These are phyloP conservation scores for Malacosoma neustria DNA, from an alignment of 2,888 invertebrate genomes.

Conservation along the genomic window DNA sequence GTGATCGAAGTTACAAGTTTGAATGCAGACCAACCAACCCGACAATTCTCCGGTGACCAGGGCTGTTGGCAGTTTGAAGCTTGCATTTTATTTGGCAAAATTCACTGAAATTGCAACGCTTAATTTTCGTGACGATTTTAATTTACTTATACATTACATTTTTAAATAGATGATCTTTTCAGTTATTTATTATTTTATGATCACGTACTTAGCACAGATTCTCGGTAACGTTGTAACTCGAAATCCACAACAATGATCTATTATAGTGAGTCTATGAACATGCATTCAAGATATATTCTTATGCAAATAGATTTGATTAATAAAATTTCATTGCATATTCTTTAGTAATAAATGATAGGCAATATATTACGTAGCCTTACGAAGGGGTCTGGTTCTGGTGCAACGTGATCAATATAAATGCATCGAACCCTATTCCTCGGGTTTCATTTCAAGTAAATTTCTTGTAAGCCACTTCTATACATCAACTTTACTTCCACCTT, in stretches of 20 bases:
- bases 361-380: constrained; percentile 6
- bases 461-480: constrained; percentile 44
- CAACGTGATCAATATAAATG: neutral
- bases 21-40: constrained; percentile 39
- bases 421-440: neutral
- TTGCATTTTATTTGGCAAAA: constrained; percentile 22
- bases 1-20: constrained; percentile 2
- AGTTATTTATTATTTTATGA: too few species aligned
- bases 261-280: too few species aligned
- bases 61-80: constrained; percentile 45
- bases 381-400: constrained; percentile 1
- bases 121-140: too few species aligned
- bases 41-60: constrained; percentile 60
- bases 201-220: too few species aligned
- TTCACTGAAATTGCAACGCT: too few species aligned
- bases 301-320: too few species aligned
- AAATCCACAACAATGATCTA: too few species aligned
- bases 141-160: too few species aligned
- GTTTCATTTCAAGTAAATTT: constrained; percentile 23
- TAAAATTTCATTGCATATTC: too few species aligned
- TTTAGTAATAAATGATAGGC: neutral
- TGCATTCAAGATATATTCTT: too few species aligned
- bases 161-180: too few species aligned
- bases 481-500: constrained; percentile 57
- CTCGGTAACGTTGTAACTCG: too few species aligned